phyloP scores from a whole-genome alignment of 1,140 invertebrate genomes.

The Bombyx mandarina region DNA sequence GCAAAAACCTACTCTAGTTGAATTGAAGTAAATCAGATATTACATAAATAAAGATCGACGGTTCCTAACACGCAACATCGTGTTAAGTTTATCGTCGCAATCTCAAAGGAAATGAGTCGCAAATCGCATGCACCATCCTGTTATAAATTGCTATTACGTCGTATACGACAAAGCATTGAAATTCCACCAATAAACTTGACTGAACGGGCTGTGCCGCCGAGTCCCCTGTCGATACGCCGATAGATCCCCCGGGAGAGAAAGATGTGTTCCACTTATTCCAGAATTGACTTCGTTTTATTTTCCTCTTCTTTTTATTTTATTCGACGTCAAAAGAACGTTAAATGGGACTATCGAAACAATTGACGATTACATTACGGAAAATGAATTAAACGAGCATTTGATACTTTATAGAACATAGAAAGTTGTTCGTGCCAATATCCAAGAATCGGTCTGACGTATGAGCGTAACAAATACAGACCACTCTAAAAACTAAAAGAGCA shows the following conservation, averaged over 20 bases:
- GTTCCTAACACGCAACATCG: no score
- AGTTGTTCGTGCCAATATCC: no score
- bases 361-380: no score
- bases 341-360: no score
- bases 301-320: slow-evolving; percentile 10
- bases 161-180: slow-evolving; percentile 36
- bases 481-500: no score
- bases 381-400: no score
- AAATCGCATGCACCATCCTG: slow-evolving; percentile 24
- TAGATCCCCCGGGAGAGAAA: slow-evolving; percentile 29
- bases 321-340: no score
- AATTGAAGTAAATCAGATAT: no score
- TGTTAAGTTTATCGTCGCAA: not conserved
- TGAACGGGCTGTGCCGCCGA: slow-evolving; percentile 25
- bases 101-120: slow-evolving; percentile 14
- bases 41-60: no score
- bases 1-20: not conserved
- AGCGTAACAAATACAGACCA: no score
- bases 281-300: slow-evolving; percentile 34
- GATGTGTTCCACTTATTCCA: slow-evolving; percentile 37
- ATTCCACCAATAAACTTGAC: slow-evolving; percentile 37
- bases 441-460: no score
- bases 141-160: slow-evolving; percentile 37
- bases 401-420: no score
- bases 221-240: slow-evolving; percentile 31